These are phyloP conservation scores for Mythimna ferrago DNA, from an alignment of 2,888 invertebrate genomes.

Conservation along the genomic window DNA sequence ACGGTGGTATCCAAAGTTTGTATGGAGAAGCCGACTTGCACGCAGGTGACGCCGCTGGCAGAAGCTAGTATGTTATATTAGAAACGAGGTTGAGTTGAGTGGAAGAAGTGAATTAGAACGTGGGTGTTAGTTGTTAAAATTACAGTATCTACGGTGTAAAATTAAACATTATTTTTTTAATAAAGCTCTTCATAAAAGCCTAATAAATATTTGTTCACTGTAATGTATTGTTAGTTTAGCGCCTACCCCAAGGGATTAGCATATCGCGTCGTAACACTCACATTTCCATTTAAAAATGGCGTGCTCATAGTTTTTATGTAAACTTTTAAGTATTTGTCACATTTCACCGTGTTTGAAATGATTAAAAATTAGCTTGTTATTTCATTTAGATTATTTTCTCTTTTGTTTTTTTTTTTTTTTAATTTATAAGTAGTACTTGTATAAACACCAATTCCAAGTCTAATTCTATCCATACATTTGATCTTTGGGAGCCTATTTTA, in stretches of 20 bases:
- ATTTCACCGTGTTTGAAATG: slow-evolving; percentile 37
- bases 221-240: slow-evolving; percentile 68
- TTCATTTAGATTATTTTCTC: background rate
- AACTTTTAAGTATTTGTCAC: slow-evolving; percentile 54
- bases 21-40: too few species aligned
- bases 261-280: slow-evolving; percentile 67
- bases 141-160: background rate
- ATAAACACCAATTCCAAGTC: background rate
- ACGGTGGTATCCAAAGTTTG: too few species aligned
- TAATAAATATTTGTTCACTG: slow-evolving; percentile 51
- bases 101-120: background rate
- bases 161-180: slow-evolving; percentile 6
- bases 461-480: background rate
- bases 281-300: slow-evolving; percentile 66
- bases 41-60: too few species aligned
- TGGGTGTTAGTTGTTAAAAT: background rate
- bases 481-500: background rate
- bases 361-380: slow-evolving; percentile 46
- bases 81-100: background rate
- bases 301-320: slow-evolving; percentile 63
- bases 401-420: background rate
- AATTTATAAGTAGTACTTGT: background rate
- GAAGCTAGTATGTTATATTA: too few species aligned
- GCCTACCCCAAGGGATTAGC: slow-evolving; percentile 66
- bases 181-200: slow-evolving; percentile 16